Evolutionary conservation across 2,888 invertebrate genomes (phyloP).

Genomic region (Andrena bucephala): DNA sequence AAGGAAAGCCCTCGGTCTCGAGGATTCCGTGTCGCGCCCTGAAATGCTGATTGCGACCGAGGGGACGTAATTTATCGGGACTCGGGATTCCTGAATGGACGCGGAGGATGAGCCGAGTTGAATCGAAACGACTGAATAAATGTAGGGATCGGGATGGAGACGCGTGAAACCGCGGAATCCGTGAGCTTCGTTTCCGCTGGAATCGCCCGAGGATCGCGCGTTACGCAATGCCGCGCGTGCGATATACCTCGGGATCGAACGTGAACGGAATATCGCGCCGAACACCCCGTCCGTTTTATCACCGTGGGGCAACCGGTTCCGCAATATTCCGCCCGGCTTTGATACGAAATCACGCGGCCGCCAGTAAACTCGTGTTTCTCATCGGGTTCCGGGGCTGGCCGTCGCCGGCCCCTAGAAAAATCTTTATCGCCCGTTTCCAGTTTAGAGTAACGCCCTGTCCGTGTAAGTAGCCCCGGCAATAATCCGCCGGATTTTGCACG

Average conservation of each 20-base stretch:
- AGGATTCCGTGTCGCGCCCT: conserved; percentile 50
- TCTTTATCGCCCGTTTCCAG: conserved; percentile 55
- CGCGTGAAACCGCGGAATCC: conserved; percentile 10
- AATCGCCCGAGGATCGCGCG: neutral
- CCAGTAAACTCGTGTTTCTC: conserved; percentile 39
- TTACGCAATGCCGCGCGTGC: conserved; percentile 43
- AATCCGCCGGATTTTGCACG: conserved; percentile 54
- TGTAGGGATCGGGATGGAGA: neutral
- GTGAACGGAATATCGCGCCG: conserved; percentile 42
- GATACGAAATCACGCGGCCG: conserved; percentile 50
- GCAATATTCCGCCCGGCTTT: conserved; percentile 38
- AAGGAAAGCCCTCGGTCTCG: conserved; percentile 23
- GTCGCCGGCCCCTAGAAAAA: conserved; percentile 33
- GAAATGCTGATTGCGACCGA: conserved; percentile 48
- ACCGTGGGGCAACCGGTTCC: conserved; percentile 57
- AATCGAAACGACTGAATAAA: conserved; percentile 38
- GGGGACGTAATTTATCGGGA: conserved; percentile 52
- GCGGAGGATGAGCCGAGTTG: neutral
- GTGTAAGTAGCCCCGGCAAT: conserved; percentile 43
- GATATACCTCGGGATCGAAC: conserved; percentile 49
- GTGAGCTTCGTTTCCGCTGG: neutral
- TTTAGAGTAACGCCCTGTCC: conserved; percentile 22
- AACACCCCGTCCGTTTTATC: conserved; percentile 38
- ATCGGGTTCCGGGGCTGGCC: conserved; percentile 26
- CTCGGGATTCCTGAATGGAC: conserved; percentile 19